Conservation (phyloP, 2,888 invertebrate species). For the Hofmannophila pseudospretella region DNA sequence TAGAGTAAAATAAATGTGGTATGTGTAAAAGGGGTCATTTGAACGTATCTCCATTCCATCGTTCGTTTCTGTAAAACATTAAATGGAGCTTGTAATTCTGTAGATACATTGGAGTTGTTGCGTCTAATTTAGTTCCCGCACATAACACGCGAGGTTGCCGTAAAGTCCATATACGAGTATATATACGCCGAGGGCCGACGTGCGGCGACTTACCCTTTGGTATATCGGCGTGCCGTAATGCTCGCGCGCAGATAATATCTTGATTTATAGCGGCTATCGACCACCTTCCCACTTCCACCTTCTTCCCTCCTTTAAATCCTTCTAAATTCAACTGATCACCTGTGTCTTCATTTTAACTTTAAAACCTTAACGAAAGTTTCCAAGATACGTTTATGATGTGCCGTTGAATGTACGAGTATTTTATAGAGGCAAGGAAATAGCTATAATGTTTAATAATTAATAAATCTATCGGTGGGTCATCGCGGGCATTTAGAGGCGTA, state of each 20-base stretch:
- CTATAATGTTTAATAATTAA: conserved; percentile 57
- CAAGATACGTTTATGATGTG: background rate
- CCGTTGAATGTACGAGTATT: conserved; percentile 14
- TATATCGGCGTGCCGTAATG: conserved; percentile 58
- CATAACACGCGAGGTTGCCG: conserved; percentile 19
- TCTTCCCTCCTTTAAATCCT: conserved; percentile 8
- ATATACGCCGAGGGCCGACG: conserved; percentile 29
- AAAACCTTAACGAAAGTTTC: background rate
- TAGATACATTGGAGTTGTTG: conserved; percentile 3
- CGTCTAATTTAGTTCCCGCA: conserved; percentile 17
- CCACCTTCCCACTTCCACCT: conserved; percentile 23
- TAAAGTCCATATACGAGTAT: conserved; percentile 12
- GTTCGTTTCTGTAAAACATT: background rate
- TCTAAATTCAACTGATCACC: conserved; percentile 11
- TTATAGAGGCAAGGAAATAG: conserved; percentile 11
- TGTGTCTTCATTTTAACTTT: background rate
- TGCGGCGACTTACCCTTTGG: conserved; percentile 52
- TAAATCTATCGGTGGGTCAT: conserved; percentile 65
- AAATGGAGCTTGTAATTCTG: background rate
- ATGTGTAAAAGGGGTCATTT: conserved; percentile 1
- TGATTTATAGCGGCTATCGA: conserved; percentile 69
- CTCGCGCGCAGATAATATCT: conserved; percentile 67
- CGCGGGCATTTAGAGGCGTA: conserved; percentile 62
- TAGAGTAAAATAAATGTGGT: conserved; percentile 10
- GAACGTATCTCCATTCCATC: background rate